Evolutionary conservation across 2,113 vertebrate genomes (phyloP), one percentile per base, ranked within the genome.

Genomic region (Polypterus senegalus): DNA sequence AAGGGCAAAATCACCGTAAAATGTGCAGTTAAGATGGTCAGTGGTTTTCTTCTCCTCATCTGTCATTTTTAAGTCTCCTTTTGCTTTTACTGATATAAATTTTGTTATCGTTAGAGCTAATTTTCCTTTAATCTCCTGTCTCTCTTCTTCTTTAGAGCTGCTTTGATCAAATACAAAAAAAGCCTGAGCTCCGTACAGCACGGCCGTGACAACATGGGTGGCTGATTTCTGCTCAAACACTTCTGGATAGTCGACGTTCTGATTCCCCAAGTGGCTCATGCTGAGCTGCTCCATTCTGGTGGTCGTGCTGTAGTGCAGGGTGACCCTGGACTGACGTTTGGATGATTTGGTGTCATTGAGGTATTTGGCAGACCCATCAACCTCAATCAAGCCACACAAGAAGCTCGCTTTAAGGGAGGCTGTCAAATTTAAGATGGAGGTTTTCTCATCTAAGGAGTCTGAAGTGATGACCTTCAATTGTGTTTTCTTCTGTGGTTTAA

Each of bases 111-210:
- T 3, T 11, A 3, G 47, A 9, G 49, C 5, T 4, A 61, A 44
- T 6, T 27, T 48, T 10, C 51, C 56, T 49, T 63, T 11, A 43
- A 66, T 46, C 2, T 59, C 65, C 9, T 55, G 60, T 6, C 66
- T 51, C 6, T 64, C 66, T 59, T 70, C 68, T 51, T 47, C 10
- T 2, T 60, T 46, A 2, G 63, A 65, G 48, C 66, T 53, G 51
- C 70, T 58, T 9, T 48, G 49, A 47, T 75, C 74, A 66, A 75
- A 75, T 48, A 75, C 65, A 45, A 75, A 75, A 59, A 75, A 71
- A 1, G 71, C 71, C 49, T 72, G 68, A 1, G 71, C 68, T 6
- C 74, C 74, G 3, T 70, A 70, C 51, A 70, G 51, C 5, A 74
- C 10, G 27, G 47, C 74, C 0, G 65, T 76, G 58, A 76, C 66